Evolutionary conservation across 1,140 invertebrate genomes (phyloP).

Genomic region (Drosophila parvula): DNA sequence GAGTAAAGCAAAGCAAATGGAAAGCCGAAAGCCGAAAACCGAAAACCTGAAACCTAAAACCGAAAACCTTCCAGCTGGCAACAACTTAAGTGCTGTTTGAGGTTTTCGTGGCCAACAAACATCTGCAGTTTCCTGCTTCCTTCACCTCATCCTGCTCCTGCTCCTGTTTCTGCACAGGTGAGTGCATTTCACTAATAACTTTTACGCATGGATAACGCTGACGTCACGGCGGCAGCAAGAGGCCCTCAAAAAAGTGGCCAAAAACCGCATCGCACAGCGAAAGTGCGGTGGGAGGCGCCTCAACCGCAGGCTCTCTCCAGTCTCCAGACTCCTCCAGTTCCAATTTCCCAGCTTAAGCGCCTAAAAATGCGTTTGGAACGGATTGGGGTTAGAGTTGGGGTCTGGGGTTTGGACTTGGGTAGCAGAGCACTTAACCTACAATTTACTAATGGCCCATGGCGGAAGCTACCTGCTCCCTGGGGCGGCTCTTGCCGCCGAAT

Average conservation of each 20-base stretch:
- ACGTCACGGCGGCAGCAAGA: constrained; percentile 36
- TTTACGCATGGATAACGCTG: constrained; percentile 73
- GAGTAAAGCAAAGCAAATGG: constrained; percentile 39
- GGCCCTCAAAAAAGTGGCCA: constrained; percentile 58
- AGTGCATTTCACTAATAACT: constrained; percentile 79
- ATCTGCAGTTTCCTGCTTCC: constrained; percentile 4
- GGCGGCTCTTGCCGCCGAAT: constrained; percentile 11
- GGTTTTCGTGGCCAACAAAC: constrained; percentile 69
- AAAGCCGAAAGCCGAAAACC: constrained; percentile 4
- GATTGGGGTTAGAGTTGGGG: neutral
- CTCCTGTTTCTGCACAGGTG: constrained; percentile 14
- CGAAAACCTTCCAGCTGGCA: constrained; percentile 60
- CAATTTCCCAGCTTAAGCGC: constrained; percentile 52
- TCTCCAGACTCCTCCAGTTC: constrained; percentile 20
- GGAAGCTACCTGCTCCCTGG: constrained; percentile 31
- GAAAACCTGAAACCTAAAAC: constrained; percentile 43
- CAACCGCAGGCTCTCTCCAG: constrained; percentile 47
- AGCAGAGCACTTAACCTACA: constrained; percentile 76
- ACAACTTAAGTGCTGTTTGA: constrained; percentile 79
- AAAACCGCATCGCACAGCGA: constrained; percentile 69
- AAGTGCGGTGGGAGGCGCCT: constrained; percentile 53
- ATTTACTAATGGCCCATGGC: constrained; percentile 74
- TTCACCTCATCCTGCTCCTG: neutral
- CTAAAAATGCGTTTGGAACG: constrained; percentile 50
- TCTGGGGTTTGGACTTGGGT: constrained; percentile 1